A percentile compares a stretch with the other conserved stretches of the same genome.
Evolutionary conservation across 1,140 invertebrate genomes (phyloP).

Genomic region (Venustaconcha ellipsiformis): DNA sequence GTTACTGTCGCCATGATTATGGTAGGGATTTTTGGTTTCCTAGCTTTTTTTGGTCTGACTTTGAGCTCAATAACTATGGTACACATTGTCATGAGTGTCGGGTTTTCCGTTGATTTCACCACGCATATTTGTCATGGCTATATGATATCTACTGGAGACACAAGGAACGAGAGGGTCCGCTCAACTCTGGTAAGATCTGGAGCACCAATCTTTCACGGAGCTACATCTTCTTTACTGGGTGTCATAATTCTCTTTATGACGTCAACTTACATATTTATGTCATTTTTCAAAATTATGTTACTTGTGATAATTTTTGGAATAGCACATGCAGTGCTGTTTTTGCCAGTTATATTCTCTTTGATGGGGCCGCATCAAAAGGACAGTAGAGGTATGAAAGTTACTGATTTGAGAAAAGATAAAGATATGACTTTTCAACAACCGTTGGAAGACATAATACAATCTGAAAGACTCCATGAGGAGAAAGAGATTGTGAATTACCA

Average conservation of each 20-base stretch:
- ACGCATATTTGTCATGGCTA: constrained; percentile 98
- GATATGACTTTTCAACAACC: too few relatives aligned
- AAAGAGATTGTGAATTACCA: too few relatives aligned
- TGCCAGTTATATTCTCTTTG: constrained; percentile 89
- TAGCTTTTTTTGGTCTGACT: constrained; percentile 95
- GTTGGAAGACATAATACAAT: too few relatives aligned
- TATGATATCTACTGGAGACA: constrained; percentile 79
- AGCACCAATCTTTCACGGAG: constrained; percentile 95
- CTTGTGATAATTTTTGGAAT: constrained; percentile 95
- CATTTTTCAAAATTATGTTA: constrained; percentile 98
- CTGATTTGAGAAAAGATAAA: too few relatives aligned
- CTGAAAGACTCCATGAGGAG: too few relatives aligned
- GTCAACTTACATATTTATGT: constrained; percentile 95
- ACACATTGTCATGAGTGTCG: constrained; percentile 98
- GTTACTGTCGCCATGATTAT: constrained; percentile 98
- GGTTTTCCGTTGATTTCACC: constrained; percentile 97
- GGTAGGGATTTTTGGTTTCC: constrained; percentile 94
- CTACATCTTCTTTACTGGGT: constrained; percentile 92
- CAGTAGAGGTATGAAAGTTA: too few relatives aligned
- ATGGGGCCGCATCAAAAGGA: constrained; percentile 21
- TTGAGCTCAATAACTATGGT: constrained; percentile 99
- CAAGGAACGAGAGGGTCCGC: constrained; percentile 78
- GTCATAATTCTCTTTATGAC: constrained; percentile 88
- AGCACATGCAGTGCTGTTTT: constrained; percentile 90
- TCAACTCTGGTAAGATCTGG: constrained; percentile 91